Base-by-base conservation (phyloP, 2,113 vertebrate genomes). In the Crotalus viridis region DNA sequence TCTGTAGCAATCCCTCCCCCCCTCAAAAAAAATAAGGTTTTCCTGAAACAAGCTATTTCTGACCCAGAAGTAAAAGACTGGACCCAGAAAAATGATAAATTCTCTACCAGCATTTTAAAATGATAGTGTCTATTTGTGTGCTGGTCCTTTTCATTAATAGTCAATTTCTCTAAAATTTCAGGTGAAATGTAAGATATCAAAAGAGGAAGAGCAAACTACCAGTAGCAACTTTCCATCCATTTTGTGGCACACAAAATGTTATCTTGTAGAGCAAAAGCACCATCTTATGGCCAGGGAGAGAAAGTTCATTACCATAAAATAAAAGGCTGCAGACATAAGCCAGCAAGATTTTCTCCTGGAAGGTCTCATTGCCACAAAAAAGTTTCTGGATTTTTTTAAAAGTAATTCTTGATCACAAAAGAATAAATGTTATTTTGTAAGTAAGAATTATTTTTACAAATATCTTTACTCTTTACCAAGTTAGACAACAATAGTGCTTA, bases 251-350 rank as follows among this genome's bases (percentile, higher is more conserved):
- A 87, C 85, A 1, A 1, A 86, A 54, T 85, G 10, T 64, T 56
- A 64, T 91, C 39, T 59, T 90, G n/a, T 92, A 91, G 96, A 94
- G 13, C 95, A 91, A 94, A 95, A 92, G 95, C 95, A 92, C 95
- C 97, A 52, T 95, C 52, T 92, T 12, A 96, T 61, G 97, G 96
- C 89, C 89, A 3, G 5, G 22, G 1, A 0, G n/a, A 8, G 15
- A 90, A 87, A 94, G 22, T 94, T 90, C 93, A 90, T 21, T 46
- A n/a, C 1, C n/a, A 4, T 48, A 10, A 28, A 86, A 22, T 10
- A 21, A 56, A 56, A 56, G 2, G 17, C 33, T 33, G 69, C 6
- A 39, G 6, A 81, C 2, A 39, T 8, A 5, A 7, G 6, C 6
- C 6, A 54, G 10, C 3, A 17, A n/a, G 0, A 17, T 57, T 3